Evolutionary conservation across 2,113 vertebrate species (phyloP), one percentile per base, ranked within the genome.

Genomic region (Micronycteris hirsuta): DNA sequence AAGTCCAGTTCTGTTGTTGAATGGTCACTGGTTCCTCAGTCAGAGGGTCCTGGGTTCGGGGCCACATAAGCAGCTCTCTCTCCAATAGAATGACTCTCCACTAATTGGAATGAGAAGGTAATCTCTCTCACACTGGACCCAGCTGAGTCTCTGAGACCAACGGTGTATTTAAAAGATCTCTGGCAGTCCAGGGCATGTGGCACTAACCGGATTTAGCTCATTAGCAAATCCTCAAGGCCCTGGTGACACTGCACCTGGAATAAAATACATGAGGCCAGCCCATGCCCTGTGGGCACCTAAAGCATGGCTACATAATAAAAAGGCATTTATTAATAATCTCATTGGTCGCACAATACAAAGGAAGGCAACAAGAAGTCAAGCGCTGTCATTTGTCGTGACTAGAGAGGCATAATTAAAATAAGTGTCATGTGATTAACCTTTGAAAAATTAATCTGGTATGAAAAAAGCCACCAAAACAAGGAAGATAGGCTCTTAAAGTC

Each of bases 301-400:
- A 98, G 98, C 97, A 98, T 97, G 98, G 97, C 98, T 98, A 98
- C 98, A 98, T 98, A 98, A 98, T 98, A 98, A 99, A 98, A 98
- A 98, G 98, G 98, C 98, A 98, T 98, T 98, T 98, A 98, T 98
- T 98, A 98, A 98, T 98, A 98, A 98, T 98, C 98, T 98, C 98
- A 97, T 98, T 98, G 98, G 98, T 98, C 98, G 98, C 97, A 96
- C 96, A 97, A 91, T 97, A 95, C 97, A 98, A 98, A 93, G 97
- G 96, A 95, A 98, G 94, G 98, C 97, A 97, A 97, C 97, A 97
- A 98, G 98, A 98, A 98, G 98, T 98, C 98, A 99, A 98, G 98
- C 81, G 96, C 98, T 98, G 98, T 98, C 98, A 97, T 98, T 98
- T 98, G 98, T 98, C 94, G 76, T 97, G 97, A 98, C 98, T 98